Evolutionary conservation across 92 coral and sea anemone species (phyloP), one percentile per base, ranked within the genome.

Genomic region (Pocillopora grandis): DNA sequence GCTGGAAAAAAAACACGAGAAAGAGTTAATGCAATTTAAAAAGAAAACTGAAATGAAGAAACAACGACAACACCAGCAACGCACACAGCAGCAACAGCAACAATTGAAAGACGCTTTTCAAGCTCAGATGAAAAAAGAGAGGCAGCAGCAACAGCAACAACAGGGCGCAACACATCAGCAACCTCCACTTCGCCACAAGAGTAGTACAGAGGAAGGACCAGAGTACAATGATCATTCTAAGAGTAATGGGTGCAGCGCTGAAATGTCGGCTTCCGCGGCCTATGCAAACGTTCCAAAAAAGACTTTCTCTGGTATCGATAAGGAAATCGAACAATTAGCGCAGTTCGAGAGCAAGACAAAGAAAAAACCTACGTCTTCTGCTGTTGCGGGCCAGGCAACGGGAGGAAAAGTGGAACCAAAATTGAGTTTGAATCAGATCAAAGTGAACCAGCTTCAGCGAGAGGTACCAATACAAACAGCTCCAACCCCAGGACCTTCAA

Each of bases 361-460:
- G 83, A 93, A 89, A 83, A 94, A 94, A 57, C 86, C 90, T 1
- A 85, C 92, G 5, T 92, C 81, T 10, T 88, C 84, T 10, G 85
- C 63, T 20, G 83, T 81, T 10, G 76, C 82, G 0, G 91, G 95
- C 12, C 89, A 77, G 57, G 81, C 80, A 49, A 74, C 85, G 68
- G 76, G 83, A 66, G 79, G 79, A 19, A 90, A 87, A 73, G 18
- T 78, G 15, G 95, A 90, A 58, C 60, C 88, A 7, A 94, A 94
- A 67, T 57, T 94, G 85, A 94, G 98, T 83, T 75, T 94, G 31
- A 94, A 94, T 75, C 98, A 94, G 86, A 92, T 94, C 65, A 94
- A 94, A 62, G 95, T 89, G 85, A 91, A 93, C 48, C 98, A 94
- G 67, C 80, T 64, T 59, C 89, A 89, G 48, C 84, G 89, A 14